These are phyloP conservation scores for Cosmorhoe ocellata DNA, from an alignment of 2,888 invertebrate genomes.

Conservation along the genomic window DNA sequence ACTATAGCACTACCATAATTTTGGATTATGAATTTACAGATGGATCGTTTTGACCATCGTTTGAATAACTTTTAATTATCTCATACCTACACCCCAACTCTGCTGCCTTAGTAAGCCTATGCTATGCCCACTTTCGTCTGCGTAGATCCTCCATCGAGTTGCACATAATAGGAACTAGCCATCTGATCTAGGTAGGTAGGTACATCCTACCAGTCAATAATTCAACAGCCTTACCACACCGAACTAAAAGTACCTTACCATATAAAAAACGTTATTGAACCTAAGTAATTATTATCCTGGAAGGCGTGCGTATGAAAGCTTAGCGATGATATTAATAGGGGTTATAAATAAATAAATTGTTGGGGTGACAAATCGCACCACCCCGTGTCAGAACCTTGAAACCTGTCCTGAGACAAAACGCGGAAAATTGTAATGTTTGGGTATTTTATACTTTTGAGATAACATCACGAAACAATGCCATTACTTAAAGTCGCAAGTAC, in stretches of 20 bases:
- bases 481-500: neutral
- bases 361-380: constrained; percentile 48
- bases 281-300: constrained; percentile 11
- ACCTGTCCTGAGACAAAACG: constrained; percentile 22
- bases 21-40: constrained; percentile 16
- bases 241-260: no score
- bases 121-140: no score
- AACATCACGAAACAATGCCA: constrained; percentile 25
- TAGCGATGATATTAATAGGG: constrained; percentile 37
- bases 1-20: constrained; percentile 12
- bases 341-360: constrained; percentile 31
- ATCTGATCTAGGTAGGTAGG: no score
- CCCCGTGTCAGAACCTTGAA: constrained; percentile 43
- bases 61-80: no score
- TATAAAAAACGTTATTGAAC: neutral
- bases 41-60: no score
- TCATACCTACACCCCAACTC: neutral
- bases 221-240: neutral
- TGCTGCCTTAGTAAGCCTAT: no score
- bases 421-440: constrained; percentile 33
- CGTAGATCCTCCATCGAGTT: no score
- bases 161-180: no score
- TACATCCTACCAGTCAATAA: no score
- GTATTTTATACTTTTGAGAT: constrained; percentile 31
- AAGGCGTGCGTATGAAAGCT: constrained; percentile 34